Evolutionary conservation across 2,113 vertebrate species (phyloP), one percentile per base, ranked within the genome.

Genomic region (Xiphophorus hellerii): DNA sequence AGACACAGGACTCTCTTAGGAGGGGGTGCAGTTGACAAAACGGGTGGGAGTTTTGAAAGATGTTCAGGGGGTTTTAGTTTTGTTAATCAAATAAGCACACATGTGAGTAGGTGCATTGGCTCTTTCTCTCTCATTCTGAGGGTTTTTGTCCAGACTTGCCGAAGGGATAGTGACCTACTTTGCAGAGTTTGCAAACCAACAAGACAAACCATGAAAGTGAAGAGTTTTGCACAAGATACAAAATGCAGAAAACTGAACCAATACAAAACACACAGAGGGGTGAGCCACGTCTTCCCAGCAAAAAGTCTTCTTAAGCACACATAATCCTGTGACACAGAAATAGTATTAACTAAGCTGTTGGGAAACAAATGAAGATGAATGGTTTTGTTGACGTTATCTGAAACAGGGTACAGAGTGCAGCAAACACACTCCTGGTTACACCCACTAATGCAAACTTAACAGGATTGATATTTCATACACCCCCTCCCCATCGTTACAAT

Each of bases 81-180:
- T 37, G 35, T 74, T 39, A 44, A 28, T 22, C 67, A 39, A 74
- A 73, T 68, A 39, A 77, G 60, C 54, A 62, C 51, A 68, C 70
- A 44, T 77, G 37, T 54, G 39, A 79, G 51, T 71, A 33, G 77
- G 37, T 69, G 54, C 30, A 54, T 65, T 72, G 33, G 81, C 76
- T 80, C 67, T 69, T 71, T 76, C 61, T 73, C 66, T 70, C 82
- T 66, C 60, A 48, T 69, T 29, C 66, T 64, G 39, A 69, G 79
- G 66, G 61, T 60, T 75, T 37, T 77, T 87, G 86, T 80, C 85
- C 66, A 22, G 78, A 71, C 91, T 82, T 89, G 90, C 79, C 69
- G 31, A 28, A 62, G 61, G 28, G 62, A 77, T 44, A 77, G 62
- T 86, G 81, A 85, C 84, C 73, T 86, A 83, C 74, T 86, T 80